phyloP scores from a whole-genome alignment of 1,140 invertebrate genomes.

The Trichomalopsis sarcophagae region DNA sequence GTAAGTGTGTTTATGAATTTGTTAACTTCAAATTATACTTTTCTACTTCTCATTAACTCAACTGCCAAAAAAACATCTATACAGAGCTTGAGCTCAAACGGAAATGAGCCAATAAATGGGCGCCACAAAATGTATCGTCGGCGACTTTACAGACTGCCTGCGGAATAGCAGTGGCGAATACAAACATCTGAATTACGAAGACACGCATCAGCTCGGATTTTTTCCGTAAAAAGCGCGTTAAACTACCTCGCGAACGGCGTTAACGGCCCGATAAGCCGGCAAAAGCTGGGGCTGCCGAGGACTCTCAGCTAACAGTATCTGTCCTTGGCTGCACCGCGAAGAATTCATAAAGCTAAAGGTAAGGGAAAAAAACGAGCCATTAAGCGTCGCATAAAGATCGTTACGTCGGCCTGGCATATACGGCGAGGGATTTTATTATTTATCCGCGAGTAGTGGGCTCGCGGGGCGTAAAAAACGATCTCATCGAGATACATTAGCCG shows the following conservation, averaged over 20 bases:
- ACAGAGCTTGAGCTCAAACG: too few relatives aligned
- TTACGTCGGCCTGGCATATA: not conserved
- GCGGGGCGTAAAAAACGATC: slow-evolving; percentile 14
- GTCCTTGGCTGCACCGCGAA: not conserved
- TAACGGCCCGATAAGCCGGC: not conserved
- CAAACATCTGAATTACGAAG: too few relatives aligned
- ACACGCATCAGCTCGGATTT: not conserved
- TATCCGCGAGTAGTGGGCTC: not conserved
- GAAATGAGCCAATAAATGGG: too few relatives aligned
- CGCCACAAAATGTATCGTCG: too few relatives aligned
- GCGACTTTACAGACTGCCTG: too few relatives aligned
- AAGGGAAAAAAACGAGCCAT: not conserved
- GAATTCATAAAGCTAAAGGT: slow-evolving; percentile 34
- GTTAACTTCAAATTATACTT: too few relatives aligned
- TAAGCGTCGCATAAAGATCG: not conserved
- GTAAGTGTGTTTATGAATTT: too few relatives aligned
- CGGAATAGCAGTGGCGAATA: too few relatives aligned
- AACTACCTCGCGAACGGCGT: not conserved
- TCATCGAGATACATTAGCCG: slow-evolving; percentile 5
- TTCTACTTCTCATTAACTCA: too few relatives aligned
- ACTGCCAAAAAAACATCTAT: too few relatives aligned
- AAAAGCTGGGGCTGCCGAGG: not conserved
- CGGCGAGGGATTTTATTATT: slow-evolving; percentile 18
- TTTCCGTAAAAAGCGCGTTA: not conserved
- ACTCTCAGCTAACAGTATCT: not conserved